Evolutionary conservation across 2,797 vertebrate species (phyloP).

Genomic region (Spinus olivaceus): DNA sequence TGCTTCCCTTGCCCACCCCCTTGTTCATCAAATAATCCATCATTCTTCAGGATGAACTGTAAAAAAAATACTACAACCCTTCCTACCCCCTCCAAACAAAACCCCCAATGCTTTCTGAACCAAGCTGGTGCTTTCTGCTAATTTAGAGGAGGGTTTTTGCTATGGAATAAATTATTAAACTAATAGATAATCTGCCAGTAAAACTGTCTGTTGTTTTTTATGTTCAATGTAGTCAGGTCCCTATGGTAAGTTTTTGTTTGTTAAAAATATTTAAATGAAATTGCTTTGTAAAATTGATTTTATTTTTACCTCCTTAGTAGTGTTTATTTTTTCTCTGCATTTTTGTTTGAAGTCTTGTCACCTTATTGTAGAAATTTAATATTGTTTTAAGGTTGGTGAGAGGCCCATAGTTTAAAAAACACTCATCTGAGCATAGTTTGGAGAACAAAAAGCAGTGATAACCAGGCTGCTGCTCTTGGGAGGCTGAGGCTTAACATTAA

Average conservation of each 20-base stretch:
- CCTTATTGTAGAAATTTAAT: not conserved
- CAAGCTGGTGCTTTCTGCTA: not conserved
- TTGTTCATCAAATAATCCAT: not conserved
- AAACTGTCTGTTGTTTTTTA: not conserved
- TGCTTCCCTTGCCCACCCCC: not conserved
- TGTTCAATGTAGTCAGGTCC: not conserved
- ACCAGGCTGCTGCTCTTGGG: not conserved
- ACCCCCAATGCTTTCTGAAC: not conserved
- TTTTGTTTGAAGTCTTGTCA: not conserved
- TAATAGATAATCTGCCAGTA: not conserved
- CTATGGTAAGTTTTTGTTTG: not conserved
- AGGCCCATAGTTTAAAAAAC: not conserved
- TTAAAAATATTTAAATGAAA: not conserved
- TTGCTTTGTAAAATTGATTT: not conserved
- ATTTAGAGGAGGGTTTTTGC: not conserved
- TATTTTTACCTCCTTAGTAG: not conserved
- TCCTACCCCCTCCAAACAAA: not conserved
- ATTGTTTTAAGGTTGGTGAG: not conserved
- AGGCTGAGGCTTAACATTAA: not conserved
- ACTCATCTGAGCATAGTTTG: not conserved
- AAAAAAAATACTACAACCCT: not conserved
- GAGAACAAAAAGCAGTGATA: not conserved
- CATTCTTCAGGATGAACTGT: not conserved
- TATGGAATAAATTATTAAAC: not conserved
- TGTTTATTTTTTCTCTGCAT: not conserved